These are phyloP conservation scores for Cyrtorhinus lividipennis DNA, from an alignment of 1,140 invertebrate genomes.

Conservation along the genomic window DNA sequence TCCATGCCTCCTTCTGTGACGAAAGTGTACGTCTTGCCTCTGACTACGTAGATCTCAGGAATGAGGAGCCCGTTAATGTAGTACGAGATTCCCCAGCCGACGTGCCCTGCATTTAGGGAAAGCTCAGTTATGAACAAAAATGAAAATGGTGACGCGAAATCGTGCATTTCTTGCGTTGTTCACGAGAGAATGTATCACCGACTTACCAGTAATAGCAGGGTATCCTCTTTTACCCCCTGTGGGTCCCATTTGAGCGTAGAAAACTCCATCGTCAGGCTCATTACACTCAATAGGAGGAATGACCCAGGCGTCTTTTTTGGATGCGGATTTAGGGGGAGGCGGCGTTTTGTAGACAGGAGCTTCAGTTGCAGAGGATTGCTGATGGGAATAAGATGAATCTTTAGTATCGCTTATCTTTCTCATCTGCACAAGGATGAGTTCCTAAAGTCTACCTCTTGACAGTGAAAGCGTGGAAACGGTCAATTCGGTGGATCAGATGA, in stretches of 20 bases:
- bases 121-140: too few relatives aligned
- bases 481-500: too few relatives aligned
- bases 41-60: conserved; percentile 80
- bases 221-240: conserved; percentile 77
- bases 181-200: too few relatives aligned
- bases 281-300: conserved; percentile 76
- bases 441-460: too few relatives aligned
- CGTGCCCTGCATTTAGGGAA: conserved; percentile 47
- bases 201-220: conserved; percentile 71
- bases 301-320: conserved; percentile 48
- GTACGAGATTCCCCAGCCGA: conserved; percentile 88
- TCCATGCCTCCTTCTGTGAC: conserved; percentile 76
- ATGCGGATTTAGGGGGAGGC: conserved; percentile 45
- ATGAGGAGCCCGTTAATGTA: conserved; percentile 90
- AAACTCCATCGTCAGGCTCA: conserved; percentile 77
- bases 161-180: too few relatives aligned
- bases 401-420: too few relatives aligned
- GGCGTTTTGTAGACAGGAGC: conserved; percentile 25
- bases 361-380: not conserved
- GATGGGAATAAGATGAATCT: too few relatives aligned
- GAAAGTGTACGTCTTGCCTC: conserved; percentile 81
- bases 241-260: conserved; percentile 81
- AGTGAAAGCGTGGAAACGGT: too few relatives aligned
- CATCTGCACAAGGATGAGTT: too few relatives aligned
- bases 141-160: too few relatives aligned